Base-by-base conservation (phyloP, 2,888 invertebrate species). In the Sussaba pulchella region DNA sequence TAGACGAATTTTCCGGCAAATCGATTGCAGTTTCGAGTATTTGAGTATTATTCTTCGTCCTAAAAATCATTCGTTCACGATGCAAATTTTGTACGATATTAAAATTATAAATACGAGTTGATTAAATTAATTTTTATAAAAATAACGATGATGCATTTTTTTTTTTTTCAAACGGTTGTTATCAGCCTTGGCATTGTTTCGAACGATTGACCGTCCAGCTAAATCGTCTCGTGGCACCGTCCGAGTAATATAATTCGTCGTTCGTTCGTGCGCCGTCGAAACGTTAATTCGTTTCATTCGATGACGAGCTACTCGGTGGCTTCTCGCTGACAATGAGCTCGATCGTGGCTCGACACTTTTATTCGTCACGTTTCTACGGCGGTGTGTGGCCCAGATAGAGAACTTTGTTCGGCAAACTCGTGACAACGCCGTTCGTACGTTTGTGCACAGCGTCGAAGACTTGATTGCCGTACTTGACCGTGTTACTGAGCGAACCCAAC, bases 401-500 rank as follows among this genome's bases (percentile, higher is more conserved):
- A 64, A 90, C 85, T 88, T 88, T 91, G 52, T 82, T 88, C 9
- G 91, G 91, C 39, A 91, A 79, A 63, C 84, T 85, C 82, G 87
- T 88, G 6, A 92, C 91, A 14, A 93, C 91, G 19, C 90, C 93
- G 82, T 93, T 94, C 2, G 94, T 94, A 84, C 91, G 92, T 89
- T 94, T 94, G 57, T 94, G 94, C 3, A 94, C 94, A 19, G 92
- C 93, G 88, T 94, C 94, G 45, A 94, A 89, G 74, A 95, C 92
- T 64, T 94, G 93, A 89, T 94, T 94, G 6, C 95, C 94, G 89
- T 94, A 94, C 87, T 94, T 94, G 4, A 95, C 93, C 1, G 94
- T 94, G 41, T 92, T 94, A 64, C 93, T 93, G 12, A 94, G 90
- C 10, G 94, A 94, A 41, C 93, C 94, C 67, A 94, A 90, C 92